Percentiles rank a stretch among this genome's conserved stretches.
These are phyloP conservation scores for Diachrysia chrysitis DNA, from an alignment of 2,888 invertebrate genomes.

Conservation along the genomic window DNA sequence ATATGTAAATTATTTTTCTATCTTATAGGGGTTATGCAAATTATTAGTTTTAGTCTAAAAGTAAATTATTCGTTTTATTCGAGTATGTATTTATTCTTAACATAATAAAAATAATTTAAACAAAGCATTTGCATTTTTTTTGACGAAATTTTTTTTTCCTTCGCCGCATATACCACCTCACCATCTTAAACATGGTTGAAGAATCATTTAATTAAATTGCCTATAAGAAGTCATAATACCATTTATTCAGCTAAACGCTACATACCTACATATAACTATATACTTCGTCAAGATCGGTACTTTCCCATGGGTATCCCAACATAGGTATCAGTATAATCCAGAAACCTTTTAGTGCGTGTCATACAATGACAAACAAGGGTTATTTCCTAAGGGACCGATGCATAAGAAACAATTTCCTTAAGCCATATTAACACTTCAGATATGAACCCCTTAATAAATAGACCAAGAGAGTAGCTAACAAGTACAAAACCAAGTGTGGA, in stretches of 20 bases:
- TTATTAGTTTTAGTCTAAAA: constrained; percentile 41
- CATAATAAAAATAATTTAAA: constrained; percentile 39
- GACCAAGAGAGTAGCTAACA: background rate
- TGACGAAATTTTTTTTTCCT: background rate
- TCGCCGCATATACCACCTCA: too few species aligned
- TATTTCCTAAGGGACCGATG: constrained; percentile 40
- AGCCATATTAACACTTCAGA: background rate
- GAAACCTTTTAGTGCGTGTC: constrained; percentile 23
- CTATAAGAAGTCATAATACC: too few species aligned
- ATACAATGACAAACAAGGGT: constrained; percentile 41
- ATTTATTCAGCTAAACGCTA: background rate
- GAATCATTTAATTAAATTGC: background rate
- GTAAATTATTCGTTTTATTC: constrained; percentile 39
- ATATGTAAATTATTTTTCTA: constrained; percentile 54
- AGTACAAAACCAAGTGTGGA: too few species aligned
- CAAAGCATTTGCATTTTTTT: background rate
- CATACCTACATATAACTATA: constrained; percentile 4
- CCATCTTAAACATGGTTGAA: too few species aligned
- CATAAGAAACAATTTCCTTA: constrained; percentile 41
- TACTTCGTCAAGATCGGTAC: constrained; percentile 7
- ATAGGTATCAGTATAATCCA: constrained; percentile 28
- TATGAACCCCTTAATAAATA: background rate
- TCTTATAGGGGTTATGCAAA: constrained; percentile 43
- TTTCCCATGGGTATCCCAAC: constrained; percentile 24
- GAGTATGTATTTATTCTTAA: constrained; percentile 52